Evolutionary conservation across 2,113 vertebrate genomes (phyloP).

Genomic region (Varanus salvator): DNA sequence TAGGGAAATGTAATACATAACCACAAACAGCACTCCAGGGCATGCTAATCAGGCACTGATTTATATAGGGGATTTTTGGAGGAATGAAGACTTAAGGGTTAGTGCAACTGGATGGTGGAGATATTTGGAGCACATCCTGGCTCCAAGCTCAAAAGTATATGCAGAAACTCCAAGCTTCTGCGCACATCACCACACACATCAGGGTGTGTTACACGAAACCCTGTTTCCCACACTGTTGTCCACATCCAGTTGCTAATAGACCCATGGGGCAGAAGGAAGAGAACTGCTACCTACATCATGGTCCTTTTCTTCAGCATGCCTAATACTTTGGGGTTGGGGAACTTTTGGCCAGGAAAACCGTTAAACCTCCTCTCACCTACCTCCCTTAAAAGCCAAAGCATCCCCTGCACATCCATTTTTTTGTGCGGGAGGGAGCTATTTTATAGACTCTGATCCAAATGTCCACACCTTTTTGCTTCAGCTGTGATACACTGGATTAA

Average conservation of each 20-base stretch:
- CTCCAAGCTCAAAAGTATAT: neutral
- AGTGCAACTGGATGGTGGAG: neutral
- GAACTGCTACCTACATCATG: neutral
- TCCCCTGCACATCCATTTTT: neutral
- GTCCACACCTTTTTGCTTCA: neutral
- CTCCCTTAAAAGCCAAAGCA: neutral
- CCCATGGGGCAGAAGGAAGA: too few species aligned
- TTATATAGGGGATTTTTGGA: neutral
- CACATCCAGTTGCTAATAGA: neutral
- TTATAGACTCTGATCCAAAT: neutral
- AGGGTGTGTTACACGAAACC: too few species aligned
- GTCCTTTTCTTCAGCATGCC: neutral
- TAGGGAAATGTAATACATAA: too few species aligned
- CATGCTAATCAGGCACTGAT: neutral
- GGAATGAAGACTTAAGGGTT: neutral
- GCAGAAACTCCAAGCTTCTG: neutral
- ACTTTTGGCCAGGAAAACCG: neutral
- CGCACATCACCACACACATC: neutral
- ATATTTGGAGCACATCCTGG: neutral
- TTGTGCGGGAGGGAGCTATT: neutral
- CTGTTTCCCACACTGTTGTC: too few species aligned
- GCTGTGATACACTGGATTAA: neutral
- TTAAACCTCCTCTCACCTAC: neutral
- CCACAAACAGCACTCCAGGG: too few species aligned
- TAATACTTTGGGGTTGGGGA: neutral